phyloP scores from a whole-genome alignment of 2,113 vertebrate genomes.

The Aythya baeri region DNA sequence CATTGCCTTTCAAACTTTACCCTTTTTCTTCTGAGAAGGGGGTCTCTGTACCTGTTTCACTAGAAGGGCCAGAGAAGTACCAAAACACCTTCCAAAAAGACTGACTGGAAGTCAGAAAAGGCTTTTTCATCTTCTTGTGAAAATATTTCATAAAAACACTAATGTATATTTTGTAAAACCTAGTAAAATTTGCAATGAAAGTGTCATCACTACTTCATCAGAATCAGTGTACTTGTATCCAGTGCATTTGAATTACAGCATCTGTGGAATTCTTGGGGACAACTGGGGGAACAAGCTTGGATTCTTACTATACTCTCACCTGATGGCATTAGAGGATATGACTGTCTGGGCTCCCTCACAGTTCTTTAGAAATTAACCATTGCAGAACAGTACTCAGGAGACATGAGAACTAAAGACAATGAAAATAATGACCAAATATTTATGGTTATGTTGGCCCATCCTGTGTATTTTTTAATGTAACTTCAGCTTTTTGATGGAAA shows the following conservation, averaged over 20 bases:
- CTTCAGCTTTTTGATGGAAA: background rate
- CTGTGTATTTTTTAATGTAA: background rate
- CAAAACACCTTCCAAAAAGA: background rate
- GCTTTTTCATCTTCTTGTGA: background rate
- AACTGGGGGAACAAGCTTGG: background rate
- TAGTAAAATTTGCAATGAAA: background rate
- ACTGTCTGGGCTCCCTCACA: background rate
- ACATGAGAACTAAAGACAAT: background rate
- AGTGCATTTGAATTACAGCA: background rate
- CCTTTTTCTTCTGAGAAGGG: background rate
- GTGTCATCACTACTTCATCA: background rate
- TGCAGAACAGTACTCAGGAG: background rate
- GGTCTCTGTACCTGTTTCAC: background rate
- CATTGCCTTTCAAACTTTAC: background rate
- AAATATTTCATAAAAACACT: background rate
- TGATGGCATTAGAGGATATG: background rate
- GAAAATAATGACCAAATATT: background rate
- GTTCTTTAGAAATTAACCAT: background rate
- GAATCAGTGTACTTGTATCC: rapidly evolving
- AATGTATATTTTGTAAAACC: background rate
- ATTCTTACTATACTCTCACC: background rate
- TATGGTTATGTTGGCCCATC: background rate
- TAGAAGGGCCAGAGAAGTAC: background rate
- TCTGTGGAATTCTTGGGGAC: background rate
- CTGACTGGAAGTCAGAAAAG: background rate